Evolutionary conservation across 2,888 invertebrate genomes (phyloP).

Genomic region (Dermolepida albohirtum): DNA sequence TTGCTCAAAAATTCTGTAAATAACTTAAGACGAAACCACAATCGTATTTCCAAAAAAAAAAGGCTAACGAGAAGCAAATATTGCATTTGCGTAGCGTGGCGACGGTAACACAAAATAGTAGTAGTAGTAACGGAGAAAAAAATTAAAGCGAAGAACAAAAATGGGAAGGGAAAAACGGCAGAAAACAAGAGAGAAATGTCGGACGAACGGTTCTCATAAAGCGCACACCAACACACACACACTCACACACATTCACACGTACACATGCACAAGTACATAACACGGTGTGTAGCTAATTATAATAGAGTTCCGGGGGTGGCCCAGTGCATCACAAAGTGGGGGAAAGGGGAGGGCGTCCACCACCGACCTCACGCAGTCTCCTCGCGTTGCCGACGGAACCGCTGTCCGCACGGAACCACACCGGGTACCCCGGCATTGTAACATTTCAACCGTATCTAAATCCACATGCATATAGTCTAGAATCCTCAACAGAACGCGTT

Average conservation of each 20-base stretch:
- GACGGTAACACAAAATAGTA: too few species aligned
- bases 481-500: constrained; percentile 9
- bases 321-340: constrained; percentile 63
- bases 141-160: neutral
- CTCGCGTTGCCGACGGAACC: constrained; percentile 65
- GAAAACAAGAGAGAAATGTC: constrained; percentile 14
- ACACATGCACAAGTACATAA: constrained; percentile 9
- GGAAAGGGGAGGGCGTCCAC: constrained; percentile 62
- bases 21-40: too few species aligned
- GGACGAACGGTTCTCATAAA: constrained; percentile 25
- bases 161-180: constrained; percentile 1
- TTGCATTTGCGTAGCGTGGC: too few species aligned
- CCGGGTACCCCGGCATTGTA: constrained; percentile 56
- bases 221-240: constrained; percentile 21
- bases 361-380: constrained; percentile 66
- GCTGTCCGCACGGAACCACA: constrained; percentile 56
- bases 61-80: too few species aligned
- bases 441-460: constrained; percentile 58
- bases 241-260: neutral
- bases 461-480: constrained; percentile 45
- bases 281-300: constrained; percentile 55
- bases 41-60: too few species aligned
- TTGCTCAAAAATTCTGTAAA: too few species aligned
- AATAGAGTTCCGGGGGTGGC: constrained; percentile 64
- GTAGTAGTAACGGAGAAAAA: neutral